Evolutionary conservation across 2,113 vertebrate species (phyloP), one percentile per base, ranked within the genome.

Genomic region (Boleophthalmus pectinirostris): DNA sequence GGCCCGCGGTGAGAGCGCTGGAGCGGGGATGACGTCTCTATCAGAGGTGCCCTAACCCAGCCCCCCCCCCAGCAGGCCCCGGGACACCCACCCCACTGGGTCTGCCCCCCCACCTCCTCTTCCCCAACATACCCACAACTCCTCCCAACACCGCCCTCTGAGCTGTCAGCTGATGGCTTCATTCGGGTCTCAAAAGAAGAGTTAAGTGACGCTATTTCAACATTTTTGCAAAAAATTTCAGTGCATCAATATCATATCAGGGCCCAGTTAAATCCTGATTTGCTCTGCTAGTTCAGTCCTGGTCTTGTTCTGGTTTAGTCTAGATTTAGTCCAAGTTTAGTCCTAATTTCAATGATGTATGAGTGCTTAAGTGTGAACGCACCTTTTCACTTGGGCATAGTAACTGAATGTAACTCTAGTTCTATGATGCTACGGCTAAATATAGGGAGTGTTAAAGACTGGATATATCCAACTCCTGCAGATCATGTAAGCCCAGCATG

Each of bases 101-200:
- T 18, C 47, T 49, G 16, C 20, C 51, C 20, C 51, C 18, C 82
- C 82, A 82, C 86, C 86, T 85, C 86, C 85, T 86, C 87, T n/a
- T 80, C 82, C 80, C 79, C 75, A 5, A 21, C 53, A 21, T 1
- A 14, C 57, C 73, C 87, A 81, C 84, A 76, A 82, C 84, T 74
- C 76, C 66, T 33, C 78, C 76, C 84, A 2, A 54, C 51, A 13
- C 85, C 80, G 70, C 74, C 75, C 68, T 87, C 92, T 94, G 95
- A 93, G 93, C 92, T 96, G 95, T 96, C 97, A 97, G 94, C 96
- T 96, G 96, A 97, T 94, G 94, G 94, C 95, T 97, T 98, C 95
- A 98, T 98, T 84, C 85, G 80, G 23, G 7, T 33, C 5, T 10
- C 6, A 21, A 21, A 21, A 56, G n/a, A 56, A 56, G 8, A 12